Evolutionary conservation across 2,113 vertebrate species (phyloP).

Genomic region (Callocephalon fimbriatum): DNA sequence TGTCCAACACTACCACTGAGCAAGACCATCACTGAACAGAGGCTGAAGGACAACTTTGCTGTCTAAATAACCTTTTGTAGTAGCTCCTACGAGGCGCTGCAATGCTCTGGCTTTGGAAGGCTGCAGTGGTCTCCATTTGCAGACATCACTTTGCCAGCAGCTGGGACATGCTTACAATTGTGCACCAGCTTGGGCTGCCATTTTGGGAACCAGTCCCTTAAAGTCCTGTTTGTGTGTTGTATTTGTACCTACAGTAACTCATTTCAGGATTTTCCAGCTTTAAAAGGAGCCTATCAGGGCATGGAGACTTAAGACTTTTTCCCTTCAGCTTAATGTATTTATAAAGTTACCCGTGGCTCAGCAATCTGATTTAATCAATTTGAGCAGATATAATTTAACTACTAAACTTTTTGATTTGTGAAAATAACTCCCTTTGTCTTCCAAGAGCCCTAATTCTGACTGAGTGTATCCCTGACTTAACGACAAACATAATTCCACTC

Average conservation of each 20-base stretch:
- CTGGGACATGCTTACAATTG: background rate
- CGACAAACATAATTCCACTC: background rate
- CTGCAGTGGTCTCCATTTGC: background rate
- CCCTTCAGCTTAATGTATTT: background rate
- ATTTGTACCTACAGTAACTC: background rate
- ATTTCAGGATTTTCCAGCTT: background rate
- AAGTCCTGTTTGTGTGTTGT: background rate
- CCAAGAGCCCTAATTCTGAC: background rate
- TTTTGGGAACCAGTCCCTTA: background rate
- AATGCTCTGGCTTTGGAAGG: background rate
- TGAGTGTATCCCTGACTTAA: background rate
- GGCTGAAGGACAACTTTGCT: background rate
- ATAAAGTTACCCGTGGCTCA: background rate
- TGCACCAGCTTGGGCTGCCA: background rate
- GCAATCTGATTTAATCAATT: conserved; percentile 3
- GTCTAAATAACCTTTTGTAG: background rate
- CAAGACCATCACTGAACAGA: background rate
- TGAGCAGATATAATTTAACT: background rate
- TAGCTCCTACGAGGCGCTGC: background rate
- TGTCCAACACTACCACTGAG: background rate
- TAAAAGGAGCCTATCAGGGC: background rate
- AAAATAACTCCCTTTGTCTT: background rate
- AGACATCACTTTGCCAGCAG: background rate
- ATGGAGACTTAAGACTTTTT: background rate
- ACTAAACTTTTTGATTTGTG: background rate